phyloP scores from a whole-genome alignment of 1,140 invertebrate genomes.

The honey bee (Apis mellifera) region DNA sequence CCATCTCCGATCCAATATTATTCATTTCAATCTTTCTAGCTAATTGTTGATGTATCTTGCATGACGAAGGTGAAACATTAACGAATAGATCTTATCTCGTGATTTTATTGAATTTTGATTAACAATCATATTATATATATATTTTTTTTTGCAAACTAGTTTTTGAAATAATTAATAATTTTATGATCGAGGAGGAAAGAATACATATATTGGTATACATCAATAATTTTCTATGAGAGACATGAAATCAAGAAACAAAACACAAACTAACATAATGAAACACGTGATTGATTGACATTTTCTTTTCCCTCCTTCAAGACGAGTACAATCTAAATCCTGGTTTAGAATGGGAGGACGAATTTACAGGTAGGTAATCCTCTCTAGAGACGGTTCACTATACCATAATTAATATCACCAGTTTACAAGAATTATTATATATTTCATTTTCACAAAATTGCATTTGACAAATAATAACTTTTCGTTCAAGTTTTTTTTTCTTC shows the following conservation, averaged over 20 bases:
- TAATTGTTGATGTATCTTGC: constrained; percentile 64
- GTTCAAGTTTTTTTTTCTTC: constrained; percentile 50
- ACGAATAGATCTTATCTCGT: background rate
- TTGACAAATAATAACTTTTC: constrained; percentile 40
- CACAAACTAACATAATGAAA: constrained; percentile 71
- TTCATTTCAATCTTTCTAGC: constrained; percentile 55
- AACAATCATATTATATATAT: background rate
- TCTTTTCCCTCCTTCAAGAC: constrained; percentile 94
- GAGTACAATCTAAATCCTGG: constrained; percentile 99
- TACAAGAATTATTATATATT: constrained; percentile 37
- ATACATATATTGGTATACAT: constrained; percentile 54
- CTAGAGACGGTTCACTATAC: constrained; percentile 68
- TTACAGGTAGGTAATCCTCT: constrained; percentile 95
- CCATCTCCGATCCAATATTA: constrained; percentile 38
- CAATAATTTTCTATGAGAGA: constrained; percentile 64
- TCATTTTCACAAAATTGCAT: constrained; percentile 56
- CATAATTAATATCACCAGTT: constrained; percentile 54
- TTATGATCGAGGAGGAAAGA: background rate
- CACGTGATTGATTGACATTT: constrained; percentile 84
- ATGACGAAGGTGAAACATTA: constrained; percentile 40
- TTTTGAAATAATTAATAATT: background rate
- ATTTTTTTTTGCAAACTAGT: too few relatives aligned
- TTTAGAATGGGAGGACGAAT: constrained; percentile 99
- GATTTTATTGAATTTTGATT: background rate
- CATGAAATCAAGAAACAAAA: constrained; percentile 60